These are phyloP conservation scores for Sinelater perroti DNA, from an alignment of 2,888 invertebrate species.

Conservation along the genomic window DNA sequence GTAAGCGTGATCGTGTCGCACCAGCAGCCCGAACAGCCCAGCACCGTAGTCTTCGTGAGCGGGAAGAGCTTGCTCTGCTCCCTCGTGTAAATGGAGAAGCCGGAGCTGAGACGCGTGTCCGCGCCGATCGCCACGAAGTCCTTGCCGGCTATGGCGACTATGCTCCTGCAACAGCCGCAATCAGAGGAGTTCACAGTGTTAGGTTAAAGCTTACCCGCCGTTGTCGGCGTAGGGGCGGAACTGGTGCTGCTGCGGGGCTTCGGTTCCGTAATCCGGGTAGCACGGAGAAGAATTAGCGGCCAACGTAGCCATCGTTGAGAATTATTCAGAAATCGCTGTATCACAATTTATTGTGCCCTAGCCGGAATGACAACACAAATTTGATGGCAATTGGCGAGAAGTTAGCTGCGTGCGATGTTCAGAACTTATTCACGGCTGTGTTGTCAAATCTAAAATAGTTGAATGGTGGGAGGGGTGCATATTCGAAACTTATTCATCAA, in stretches of 20 bases:
- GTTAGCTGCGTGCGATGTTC: slow-evolving; percentile 11
- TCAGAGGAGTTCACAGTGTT: slow-evolving; percentile 4
- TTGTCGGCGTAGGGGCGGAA: slow-evolving; percentile 80
- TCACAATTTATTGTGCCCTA: neutral
- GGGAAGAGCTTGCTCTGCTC: slow-evolving; percentile 88
- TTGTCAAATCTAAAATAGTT: too few species aligned
- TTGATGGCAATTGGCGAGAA: neutral
- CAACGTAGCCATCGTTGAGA: neutral
- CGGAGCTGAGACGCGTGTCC: slow-evolving; percentile 92
- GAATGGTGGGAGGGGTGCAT: too few species aligned
- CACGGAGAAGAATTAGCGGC: slow-evolving; percentile 39
- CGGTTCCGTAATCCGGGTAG: slow-evolving; percentile 54
- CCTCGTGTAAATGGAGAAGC: slow-evolving; percentile 89
- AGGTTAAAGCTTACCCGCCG: slow-evolving; percentile 70
- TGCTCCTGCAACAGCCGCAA: slow-evolving; percentile 73
- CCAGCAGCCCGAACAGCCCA: slow-evolving; percentile 98
- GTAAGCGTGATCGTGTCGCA: slow-evolving; percentile 95
- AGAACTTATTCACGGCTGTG: too few species aligned
- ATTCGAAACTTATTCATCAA: too few species aligned
- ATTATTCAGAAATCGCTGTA: neutral
- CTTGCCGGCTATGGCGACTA: slow-evolving; percentile 94
- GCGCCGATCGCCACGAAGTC: slow-evolving; percentile 95
- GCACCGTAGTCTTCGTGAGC: slow-evolving; percentile 82
- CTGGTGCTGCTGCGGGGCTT: slow-evolving; percentile 59
- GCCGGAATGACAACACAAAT: slow-evolving; percentile 8